Base-by-base conservation (phyloP, 2,888 invertebrate genomes). In the Euphydryas editha region DNA sequence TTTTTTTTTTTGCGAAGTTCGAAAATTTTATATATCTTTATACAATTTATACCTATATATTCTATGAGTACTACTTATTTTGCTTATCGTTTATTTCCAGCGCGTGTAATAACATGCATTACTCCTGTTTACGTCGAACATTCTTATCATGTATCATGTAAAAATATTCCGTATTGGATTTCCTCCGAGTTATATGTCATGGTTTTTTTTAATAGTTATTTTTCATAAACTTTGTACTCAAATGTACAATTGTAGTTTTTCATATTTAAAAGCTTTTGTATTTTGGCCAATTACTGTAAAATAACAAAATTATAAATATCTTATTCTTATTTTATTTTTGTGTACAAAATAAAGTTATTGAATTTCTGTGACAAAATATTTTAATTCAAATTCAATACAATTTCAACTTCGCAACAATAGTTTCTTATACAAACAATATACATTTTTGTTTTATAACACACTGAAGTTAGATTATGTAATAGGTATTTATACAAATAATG, bases 41-140 rank as follows among this genome's bases (percentile, higher is more conserved):
- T 44, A 6, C 42, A n/a, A n/a, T n/a, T n/a, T n/a, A n/a, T n/a
- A n/a, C n/a, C n/a, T n/a, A n/a, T n/a, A n/a, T 44, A 44, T n/a
- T 44, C n/a, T 44, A n/a, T n/a, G n/a, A 11, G 39, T 39, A 39
- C 15, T 39, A 39, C 4, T 13, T 39, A 39, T 13, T 56, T 30
- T 21, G 51, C 58, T 65, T 65, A 68, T 68, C 68, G 68, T 39
- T 61, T 57, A 13, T 49, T 64, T 63, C 58, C 51, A 60, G 55
- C 73, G 76, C 76, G 78, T 73, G 75, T 67, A 57, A 60, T 64
- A 44, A 20, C 60, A 39, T 59, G 49, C 20, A 44, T 72, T 74
- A 77, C 78, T 81, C 75, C 76, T 80, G 76, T 81, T 78, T 75
- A 75, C 74, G 67, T 75, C 74, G 67, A 55, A 76, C 69, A 62